These are phyloP conservation scores for Drosophila malerkotliana DNA, from an alignment of 1,140 invertebrate species.

Conservation along the genomic window DNA sequence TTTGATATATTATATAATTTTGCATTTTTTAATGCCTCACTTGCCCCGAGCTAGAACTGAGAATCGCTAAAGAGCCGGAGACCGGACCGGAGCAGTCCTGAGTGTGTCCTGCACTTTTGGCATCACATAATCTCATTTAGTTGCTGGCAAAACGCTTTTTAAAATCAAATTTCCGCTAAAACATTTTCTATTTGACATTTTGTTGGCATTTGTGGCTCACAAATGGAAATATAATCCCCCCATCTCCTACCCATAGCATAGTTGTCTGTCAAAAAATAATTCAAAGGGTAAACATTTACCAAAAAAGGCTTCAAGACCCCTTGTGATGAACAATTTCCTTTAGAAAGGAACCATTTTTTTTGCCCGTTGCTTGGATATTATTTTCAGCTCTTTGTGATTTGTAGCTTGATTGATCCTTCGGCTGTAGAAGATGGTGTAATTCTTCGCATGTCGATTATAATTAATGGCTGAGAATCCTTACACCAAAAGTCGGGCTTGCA, in stretches of 20 bases:
- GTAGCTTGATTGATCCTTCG: constrained; percentile 66
- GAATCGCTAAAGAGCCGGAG: not conserved
- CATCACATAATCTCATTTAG: constrained; percentile 82
- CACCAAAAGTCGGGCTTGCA: constrained; percentile 46
- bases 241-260: not conserved
- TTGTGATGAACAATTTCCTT: constrained; percentile 39
- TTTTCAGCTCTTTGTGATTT: constrained; percentile 51
- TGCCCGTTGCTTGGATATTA: constrained; percentile 54
- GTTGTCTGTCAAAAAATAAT: constrained; percentile 31
- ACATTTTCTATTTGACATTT: constrained; percentile 75
- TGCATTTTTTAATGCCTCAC: constrained; percentile 80
- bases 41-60: constrained; percentile 54
- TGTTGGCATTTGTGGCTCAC: constrained; percentile 56
- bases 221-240: constrained; percentile 48
- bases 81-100: constrained; percentile 30
- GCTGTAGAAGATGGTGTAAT: constrained; percentile 16
- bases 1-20: constrained; percentile 83
- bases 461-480: constrained; percentile 66
- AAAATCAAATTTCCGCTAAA: constrained; percentile 83
- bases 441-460: constrained; percentile 61
- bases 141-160: constrained; percentile 82
- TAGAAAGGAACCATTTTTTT: not conserved
- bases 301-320: not conserved
- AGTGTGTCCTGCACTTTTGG: constrained; percentile 69
- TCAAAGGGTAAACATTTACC: not conserved